Base-by-base conservation (phyloP, 1,140 invertebrate species). In the Drosophila tani region DNA sequence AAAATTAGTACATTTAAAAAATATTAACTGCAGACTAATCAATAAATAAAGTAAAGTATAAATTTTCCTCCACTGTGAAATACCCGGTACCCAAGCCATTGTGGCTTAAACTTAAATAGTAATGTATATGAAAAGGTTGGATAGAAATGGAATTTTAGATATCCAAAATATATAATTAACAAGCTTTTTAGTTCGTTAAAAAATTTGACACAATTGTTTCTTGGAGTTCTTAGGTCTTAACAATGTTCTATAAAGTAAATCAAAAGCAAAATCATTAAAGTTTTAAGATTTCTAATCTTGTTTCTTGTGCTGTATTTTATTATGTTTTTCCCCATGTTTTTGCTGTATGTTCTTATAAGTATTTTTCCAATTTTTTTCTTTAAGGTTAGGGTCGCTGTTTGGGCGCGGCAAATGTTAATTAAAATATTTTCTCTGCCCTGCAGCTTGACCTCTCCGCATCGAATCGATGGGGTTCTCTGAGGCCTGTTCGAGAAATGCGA, bases 381-480 rank as follows among this genome's bases (percentile, higher is more conserved):
- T 80, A 75, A 88, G 80, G 74, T 81, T 88, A 78, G 77, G 66
- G 60, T 78, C 58, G 38, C 21, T 24, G 32, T 59, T 67, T 56
- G 73, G 84, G 84, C 69, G 85, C 84, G 84, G 85, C 59, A 68
- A 38, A 70, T 81, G 60, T 84, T 88, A 81, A 87, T 88, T 84
- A 70, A 88, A 88, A 84, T 75, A 62, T 75, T 79, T 70, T 43
- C 27, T 29, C 17, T 74, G 83, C 70, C 76, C 67, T 88, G 81
- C 68, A 84, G 66, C 57, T 66, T 84, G 85, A 90, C 84, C 77
- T 75, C 71, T 65, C 59, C 29, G 43, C 65, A 64, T 56, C 21
- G 46, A 63, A 46, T 55, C 70, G 68, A 56, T 77, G 27, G 35
- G 43, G 50, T 56, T 56, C 45, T 50, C n/a, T 38, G 29, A 41